Evolutionary conservation across 2,888 invertebrate species (phyloP), one percentile per base, ranked within the genome.

Genomic region (Tenthredo notha): DNA sequence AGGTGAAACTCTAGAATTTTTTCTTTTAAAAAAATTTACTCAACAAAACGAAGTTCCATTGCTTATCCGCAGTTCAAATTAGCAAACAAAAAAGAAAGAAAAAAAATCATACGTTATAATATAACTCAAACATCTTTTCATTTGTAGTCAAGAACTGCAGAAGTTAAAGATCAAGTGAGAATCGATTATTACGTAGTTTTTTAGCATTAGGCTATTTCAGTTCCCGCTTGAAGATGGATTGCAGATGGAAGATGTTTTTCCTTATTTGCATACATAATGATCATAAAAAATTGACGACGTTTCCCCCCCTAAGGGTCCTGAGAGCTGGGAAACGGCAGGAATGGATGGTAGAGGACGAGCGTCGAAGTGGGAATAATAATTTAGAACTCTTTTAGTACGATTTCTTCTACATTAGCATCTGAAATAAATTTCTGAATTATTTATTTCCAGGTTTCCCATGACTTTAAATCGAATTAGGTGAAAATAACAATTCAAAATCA

Each of bases 181-280:
- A 75, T 75, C 75, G 75, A 75, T 75, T 61, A 25, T 25, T 61
- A 40, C n/a, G 54, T 54, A 54, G 54, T 72, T 40, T 37, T 72
- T 80, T n/a, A 5, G 9, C 21, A 37, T 40, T 18, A 61, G 37
- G n/a, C 21, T 33, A 15, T 25, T 12, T n/a, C 61, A 21, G 37
- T 80, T 61, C 58, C 25, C 33, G 21, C 61, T 80, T 12, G 33
- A 80, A 61, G 80, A 80, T 80, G 80, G 40, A 84, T 77, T 78
- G 61, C 67, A 65, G 77, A 83, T 75, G 65, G 74, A 47, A 58
- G 74, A 87, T 70, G 75, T 86, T 87, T 86, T 77, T 82, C 77
- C 85, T 86, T 87, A 86, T 89, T 89, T 89, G 86, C 89, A 88
- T 87, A 85, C 86, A 87, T 88, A 88, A 89, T 86, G 88, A 87